phyloP scores from a whole-genome alignment of 2,888 invertebrate genomes.

The Esperia sulphurella region DNA sequence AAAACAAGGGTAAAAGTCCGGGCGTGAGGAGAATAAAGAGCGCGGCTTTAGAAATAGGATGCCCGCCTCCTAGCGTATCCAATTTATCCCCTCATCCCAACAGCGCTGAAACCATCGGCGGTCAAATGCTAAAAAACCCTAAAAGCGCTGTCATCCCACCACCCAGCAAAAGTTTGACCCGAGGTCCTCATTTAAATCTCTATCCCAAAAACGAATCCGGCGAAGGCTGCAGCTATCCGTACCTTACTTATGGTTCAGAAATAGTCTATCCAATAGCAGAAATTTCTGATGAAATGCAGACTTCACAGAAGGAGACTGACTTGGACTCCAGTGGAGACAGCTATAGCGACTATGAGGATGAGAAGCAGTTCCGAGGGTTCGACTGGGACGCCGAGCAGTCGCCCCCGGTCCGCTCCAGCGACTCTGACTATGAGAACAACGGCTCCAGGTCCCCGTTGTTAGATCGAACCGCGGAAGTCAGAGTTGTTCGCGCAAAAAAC shows the following conservation, averaged over 20 bases:
- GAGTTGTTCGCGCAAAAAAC: slow-evolving; percentile 61
- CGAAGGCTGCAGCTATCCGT: slow-evolving; percentile 87
- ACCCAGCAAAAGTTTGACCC: slow-evolving; percentile 83
- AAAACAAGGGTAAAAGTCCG: slow-evolving; percentile 77
- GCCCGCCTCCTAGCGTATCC: slow-evolving; percentile 83
- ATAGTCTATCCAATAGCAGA: slow-evolving; percentile 92
- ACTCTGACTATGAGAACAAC: slow-evolving; percentile 84
- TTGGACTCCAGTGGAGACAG: slow-evolving; percentile 80
- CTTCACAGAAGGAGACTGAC: slow-evolving; percentile 82
- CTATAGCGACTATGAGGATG: slow-evolving; percentile 81
- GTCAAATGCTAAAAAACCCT: slow-evolving; percentile 83
- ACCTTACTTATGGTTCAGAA: slow-evolving; percentile 83
- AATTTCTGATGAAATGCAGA: slow-evolving; percentile 88
- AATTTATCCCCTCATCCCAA: slow-evolving; percentile 90
- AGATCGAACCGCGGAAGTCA: slow-evolving; percentile 68
- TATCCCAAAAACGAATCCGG: slow-evolving; percentile 83
- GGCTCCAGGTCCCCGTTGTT: slow-evolving; percentile 85
- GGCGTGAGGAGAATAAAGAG: slow-evolving; percentile 81
- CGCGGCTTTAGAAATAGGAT: slow-evolving; percentile 84
- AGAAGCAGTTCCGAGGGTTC: slow-evolving; percentile 74
- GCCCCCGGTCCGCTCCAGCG: slow-evolving; percentile 72
- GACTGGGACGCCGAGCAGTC: slow-evolving; percentile 74
- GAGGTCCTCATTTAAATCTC: slow-evolving; percentile 85
- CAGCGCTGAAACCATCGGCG: slow-evolving; percentile 87
- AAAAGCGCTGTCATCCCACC: slow-evolving; percentile 82